Evolutionary conservation across 2,797 vertebrate genomes (phyloP), one percentile per base, ranked within the genome.

Genomic region (Sarcophilus harrisii): DNA sequence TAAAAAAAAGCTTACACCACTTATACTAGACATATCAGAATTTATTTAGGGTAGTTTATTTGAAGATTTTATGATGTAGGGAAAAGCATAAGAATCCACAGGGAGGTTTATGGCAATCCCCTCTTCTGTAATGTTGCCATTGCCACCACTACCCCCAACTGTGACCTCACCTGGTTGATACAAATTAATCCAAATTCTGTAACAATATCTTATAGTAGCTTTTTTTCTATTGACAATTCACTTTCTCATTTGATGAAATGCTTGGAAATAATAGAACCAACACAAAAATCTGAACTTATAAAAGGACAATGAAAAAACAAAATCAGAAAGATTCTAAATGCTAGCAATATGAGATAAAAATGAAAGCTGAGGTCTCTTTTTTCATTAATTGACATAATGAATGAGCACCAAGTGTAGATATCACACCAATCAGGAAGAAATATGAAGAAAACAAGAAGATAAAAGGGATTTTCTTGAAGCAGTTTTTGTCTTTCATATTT

Each of bases 181-280:
- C 73, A 81, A 81, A 38, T 81, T 81, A 45, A 45, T 38, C 38
- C 21, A 81, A 45, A 24, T 81, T 81, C 38, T 45, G 38, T 45
- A 21, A 81, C 10, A 30, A 60, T 60, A 12, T 29, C 59, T 60
- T 30, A 62, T 29, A 62, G 28, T 11, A 30, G 27, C 58, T 28
- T 28, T 59, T 59, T 59, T 9, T 9, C 9, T 62, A 3, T 27
- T 81, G 45, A 81, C 8, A 45, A 45, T 45, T 13, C 18, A 24
- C 21, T 81, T 81, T 81, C 21, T 81, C 9, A 45, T 81, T 45
- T 27, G 13, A 12, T 81, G 38, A 81, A 45, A 9, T 81, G 21
- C 21, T 32, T 95, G 94, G 81, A 96, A 97, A 55, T 89, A 30
- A 92, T 57, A 52, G 14, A 38, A 13, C 29, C 32, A 87, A 90